phyloP scores from a whole-genome alignment of 2,797 vertebrate species.

The Anabas testudineus region DNA sequence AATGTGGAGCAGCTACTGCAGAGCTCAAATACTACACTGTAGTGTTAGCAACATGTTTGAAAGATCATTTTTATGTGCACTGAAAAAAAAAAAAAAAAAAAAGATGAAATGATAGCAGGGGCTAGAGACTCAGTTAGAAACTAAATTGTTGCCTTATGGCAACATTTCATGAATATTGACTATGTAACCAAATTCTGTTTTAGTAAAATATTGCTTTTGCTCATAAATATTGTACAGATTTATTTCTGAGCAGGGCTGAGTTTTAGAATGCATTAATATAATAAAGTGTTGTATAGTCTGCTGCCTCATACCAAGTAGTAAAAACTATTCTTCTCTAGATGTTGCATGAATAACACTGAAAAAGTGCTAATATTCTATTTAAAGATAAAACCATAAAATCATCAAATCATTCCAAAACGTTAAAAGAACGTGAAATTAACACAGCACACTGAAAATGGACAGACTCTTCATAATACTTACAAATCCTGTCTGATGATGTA shows the following conservation, averaged over 20 bases:
- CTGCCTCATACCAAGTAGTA: neutral
- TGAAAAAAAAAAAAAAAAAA: conserved; percentile 29
- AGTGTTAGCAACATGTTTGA: conserved; percentile 24
- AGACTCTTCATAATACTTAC: no score
- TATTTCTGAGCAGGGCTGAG: conserved; percentile 17
- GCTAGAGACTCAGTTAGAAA: conserved; percentile 10
- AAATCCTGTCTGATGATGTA: no score
- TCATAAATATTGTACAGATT: conserved; percentile 47
- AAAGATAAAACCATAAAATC: neutral
- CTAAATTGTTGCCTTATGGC: conserved; percentile 21
- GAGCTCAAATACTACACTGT: conserved; percentile 14
- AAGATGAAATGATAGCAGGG: conserved; percentile 25
- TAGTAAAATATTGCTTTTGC: conserved; percentile 35
- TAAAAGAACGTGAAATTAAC: no score
- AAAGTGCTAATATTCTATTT: conserved; percentile 3
- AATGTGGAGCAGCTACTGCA: neutral
- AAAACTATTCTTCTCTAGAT: neutral
- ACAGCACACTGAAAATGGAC: no score
- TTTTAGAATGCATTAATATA: conserved; percentile 20
- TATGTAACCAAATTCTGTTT: conserved; percentile 26
- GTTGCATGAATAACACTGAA: conserved; percentile 13
- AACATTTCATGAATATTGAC: conserved; percentile 28
- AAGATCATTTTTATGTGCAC: conserved; percentile 8
- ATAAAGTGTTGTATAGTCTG: no score
- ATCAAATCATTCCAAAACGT: no score